Evolutionary conservation across 2,797 vertebrate genomes (phyloP).

Genomic region (Sciurus vulgaris): DNA sequence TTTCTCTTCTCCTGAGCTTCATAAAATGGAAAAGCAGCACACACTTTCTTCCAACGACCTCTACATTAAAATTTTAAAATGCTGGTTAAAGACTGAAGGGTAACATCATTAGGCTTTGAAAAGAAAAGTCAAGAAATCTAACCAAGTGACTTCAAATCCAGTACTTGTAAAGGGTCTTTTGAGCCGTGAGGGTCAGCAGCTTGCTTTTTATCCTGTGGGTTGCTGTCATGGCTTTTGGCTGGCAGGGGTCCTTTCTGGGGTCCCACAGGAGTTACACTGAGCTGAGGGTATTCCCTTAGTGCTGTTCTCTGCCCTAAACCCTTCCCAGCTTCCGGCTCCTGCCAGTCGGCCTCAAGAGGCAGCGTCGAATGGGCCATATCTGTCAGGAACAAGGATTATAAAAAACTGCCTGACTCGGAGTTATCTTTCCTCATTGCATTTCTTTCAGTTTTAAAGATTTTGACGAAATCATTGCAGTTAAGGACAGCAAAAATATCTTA

Average conservation of each 20-base stretch:
- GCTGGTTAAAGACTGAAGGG: conserved; percentile 25
- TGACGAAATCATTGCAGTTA: background rate
- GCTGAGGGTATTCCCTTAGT: background rate
- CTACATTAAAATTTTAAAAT: conserved; percentile 38
- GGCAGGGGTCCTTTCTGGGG: background rate
- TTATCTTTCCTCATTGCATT: background rate
- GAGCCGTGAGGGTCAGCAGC: background rate
- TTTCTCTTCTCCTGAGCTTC: conserved; percentile 49
- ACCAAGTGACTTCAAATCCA: background rate
- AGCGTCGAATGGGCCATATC: background rate
- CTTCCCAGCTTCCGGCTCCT: background rate
- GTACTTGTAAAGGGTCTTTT: background rate
- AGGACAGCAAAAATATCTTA: conserved; percentile 8
- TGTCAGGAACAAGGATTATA: background rate
- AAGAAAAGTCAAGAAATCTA: conserved; percentile 21
- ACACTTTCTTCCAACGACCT: conserved; percentile 47
- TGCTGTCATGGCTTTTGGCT: too few relatives aligned
- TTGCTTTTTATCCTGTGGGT: background rate
- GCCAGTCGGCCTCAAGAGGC: background rate
- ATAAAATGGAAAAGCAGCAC: background rate
- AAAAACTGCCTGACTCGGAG: background rate
- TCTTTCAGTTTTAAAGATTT: conserved; percentile 45
- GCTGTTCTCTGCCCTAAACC: background rate
- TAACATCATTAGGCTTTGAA: background rate
- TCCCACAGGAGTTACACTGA: background rate